Percentiles rank a stretch among this genome's conserved stretches.
Conservation (phyloP, 1,140 invertebrate genomes). For the Ceratina australensis region DNA sequence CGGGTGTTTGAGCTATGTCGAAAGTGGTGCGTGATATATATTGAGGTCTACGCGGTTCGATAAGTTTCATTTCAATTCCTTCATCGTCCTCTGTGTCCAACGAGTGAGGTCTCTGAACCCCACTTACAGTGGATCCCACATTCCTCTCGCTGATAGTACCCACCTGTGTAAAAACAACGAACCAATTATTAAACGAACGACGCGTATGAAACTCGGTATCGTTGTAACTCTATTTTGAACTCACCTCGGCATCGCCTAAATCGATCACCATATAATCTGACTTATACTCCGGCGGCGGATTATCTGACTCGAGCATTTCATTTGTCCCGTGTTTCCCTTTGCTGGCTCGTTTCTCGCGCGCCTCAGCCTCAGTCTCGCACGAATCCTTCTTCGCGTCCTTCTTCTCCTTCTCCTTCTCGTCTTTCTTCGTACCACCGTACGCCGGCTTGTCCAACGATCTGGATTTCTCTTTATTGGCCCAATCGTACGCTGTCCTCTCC, state of each 20-base stretch:
- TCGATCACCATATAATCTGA: conserved; percentile 77
- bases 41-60: conserved; percentile 72
- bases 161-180: conserved; percentile 63
- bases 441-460: conserved; percentile 75
- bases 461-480: conserved; percentile 76
- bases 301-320: conserved; percentile 77
- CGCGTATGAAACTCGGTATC: neutral
- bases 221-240: conserved; percentile 8
- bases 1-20: conserved; percentile 71
- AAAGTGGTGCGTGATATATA: conserved; percentile 82
- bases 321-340: conserved; percentile 76
- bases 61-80: conserved; percentile 78
- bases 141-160: conserved; percentile 66
- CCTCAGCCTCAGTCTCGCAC: conserved; percentile 63
- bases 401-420: conserved; percentile 75
- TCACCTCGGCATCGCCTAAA: conserved; percentile 75
- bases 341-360: conserved; percentile 65
- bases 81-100: conserved; percentile 73
- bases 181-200: neutral
- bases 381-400: conserved; percentile 67
- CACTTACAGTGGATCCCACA: conserved; percentile 62
- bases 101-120: conserved; percentile 69
- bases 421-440: conserved; percentile 65
- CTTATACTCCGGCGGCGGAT: conserved; percentile 75
- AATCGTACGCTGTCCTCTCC: conserved; percentile 72